A percentile compares a stretch with the other conserved stretches of the same genome.
phyloP scores from a whole-genome alignment of 2,797 vertebrate species.

The Podarcis lilfordi region DNA sequence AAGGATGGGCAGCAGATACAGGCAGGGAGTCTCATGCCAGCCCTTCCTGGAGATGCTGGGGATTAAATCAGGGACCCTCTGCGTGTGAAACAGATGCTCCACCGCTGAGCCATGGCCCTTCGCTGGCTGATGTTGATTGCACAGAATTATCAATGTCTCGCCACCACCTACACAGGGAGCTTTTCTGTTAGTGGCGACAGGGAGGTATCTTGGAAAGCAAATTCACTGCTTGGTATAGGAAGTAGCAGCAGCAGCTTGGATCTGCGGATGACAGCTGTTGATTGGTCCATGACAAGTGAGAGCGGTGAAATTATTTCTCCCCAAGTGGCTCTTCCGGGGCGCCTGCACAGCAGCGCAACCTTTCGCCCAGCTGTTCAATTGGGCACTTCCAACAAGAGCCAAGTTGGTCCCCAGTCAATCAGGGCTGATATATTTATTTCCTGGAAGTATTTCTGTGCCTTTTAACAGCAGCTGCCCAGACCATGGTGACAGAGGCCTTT shows the following conservation, averaged over 20 bases:
- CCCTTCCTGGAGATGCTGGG: too few relatives aligned
- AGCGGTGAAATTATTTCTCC: neutral
- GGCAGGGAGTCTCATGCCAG: too few relatives aligned
- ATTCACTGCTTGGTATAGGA: neutral
- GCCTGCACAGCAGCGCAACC: neutral
- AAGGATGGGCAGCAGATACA: too few relatives aligned
- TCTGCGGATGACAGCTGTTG: conserved; percentile 4
- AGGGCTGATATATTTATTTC: neutral
- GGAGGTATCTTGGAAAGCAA: neutral
- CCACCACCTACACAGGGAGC: conserved; percentile 26
- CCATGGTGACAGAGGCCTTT: too few relatives aligned
- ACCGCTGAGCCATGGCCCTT: too few relatives aligned
- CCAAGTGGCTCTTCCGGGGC: neutral
- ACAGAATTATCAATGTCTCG: conserved; percentile 37
- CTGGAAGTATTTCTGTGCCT: neutral
- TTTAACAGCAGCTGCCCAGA: neutral
- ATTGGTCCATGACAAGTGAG: neutral
- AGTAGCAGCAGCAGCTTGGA: neutral
- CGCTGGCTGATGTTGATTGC: conserved; percentile 26
- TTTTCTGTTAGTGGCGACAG: neutral
- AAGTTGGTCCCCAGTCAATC: neutral
- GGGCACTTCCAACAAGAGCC: neutral
- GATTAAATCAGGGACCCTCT: too few relatives aligned
- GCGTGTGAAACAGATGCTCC: too few relatives aligned
- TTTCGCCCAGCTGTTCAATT: conserved; percentile 2